phyloP scores from a whole-genome alignment of 37 sponge, comb jelly and placozoan species.

The Amphimedon queenslandica region DNA sequence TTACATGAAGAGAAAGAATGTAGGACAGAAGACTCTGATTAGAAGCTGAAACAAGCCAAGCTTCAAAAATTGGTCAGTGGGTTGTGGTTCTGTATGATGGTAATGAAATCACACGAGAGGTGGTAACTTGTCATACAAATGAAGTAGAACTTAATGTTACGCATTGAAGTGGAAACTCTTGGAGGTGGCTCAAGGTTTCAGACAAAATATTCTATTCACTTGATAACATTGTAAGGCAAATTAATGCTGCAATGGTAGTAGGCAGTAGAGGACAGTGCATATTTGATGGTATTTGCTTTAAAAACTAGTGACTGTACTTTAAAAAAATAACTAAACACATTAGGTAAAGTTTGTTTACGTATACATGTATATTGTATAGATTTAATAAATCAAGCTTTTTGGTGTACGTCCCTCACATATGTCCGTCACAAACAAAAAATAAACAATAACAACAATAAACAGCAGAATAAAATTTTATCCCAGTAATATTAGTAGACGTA shows the following conservation, averaged over 20 bases:
- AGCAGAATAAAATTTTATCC: neutral
- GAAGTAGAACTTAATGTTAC: slow-evolving; percentile 41
- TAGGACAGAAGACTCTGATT: neutral
- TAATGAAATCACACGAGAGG: slow-evolving; percentile 26
- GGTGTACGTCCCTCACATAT: neutral
- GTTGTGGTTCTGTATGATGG: slow-evolving; percentile 23
- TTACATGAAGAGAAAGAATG: neutral
- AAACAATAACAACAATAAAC: neutral
- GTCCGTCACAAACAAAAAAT: slow-evolving; percentile 1
- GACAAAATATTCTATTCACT: slow-evolving; percentile 31
- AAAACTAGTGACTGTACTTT: no score
- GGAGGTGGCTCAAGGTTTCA: slow-evolving; percentile 37
- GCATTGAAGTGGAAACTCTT: slow-evolving; percentile 29
- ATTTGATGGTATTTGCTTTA: slow-evolving; percentile 11
- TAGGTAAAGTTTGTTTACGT: no score
- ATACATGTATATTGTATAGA: no score
- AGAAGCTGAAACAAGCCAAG: no score
- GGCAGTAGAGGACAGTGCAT: slow-evolving; percentile 25
- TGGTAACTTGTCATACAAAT: neutral
- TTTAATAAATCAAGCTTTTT: no score
- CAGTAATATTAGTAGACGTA: neutral
- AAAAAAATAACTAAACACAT: no score
- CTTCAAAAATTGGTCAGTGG: slow-evolving; percentile 7
- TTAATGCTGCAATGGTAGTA: slow-evolving; percentile 15
- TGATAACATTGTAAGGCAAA: neutral